Conservation (phyloP, 1,140 invertebrate genomes). For the Bombus affinis region DNA sequence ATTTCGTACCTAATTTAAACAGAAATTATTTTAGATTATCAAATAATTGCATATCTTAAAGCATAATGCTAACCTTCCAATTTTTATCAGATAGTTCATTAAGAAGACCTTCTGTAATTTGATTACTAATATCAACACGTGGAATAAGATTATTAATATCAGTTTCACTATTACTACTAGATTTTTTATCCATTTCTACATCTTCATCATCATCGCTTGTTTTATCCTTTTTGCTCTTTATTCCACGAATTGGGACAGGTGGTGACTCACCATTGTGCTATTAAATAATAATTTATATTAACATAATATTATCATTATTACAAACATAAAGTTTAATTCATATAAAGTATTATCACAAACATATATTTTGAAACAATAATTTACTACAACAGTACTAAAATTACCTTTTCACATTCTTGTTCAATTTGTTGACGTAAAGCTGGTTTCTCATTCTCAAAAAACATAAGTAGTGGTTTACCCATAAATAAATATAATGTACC, state of each 20-base stretch:
- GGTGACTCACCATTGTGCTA: conserved; percentile 86
- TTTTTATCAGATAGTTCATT: conserved; percentile 95
- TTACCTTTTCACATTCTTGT: conserved; percentile 92
- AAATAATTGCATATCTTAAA: conserved; percentile 8
- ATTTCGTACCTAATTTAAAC: conserved; percentile 86
- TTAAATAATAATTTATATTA: conserved; percentile 30
- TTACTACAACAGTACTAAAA: neutral
- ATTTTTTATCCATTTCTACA: conserved; percentile 83
- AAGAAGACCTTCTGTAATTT: conserved; percentile 91
- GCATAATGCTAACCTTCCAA: conserved; percentile 89
- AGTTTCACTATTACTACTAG: conserved; percentile 74
- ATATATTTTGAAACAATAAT: neutral
- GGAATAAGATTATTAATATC: conserved; percentile 88
- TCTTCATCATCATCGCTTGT: conserved; percentile 81
- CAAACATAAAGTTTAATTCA: neutral
- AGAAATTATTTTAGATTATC: neutral
- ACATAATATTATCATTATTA: conserved; percentile 2
- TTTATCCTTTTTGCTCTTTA: conserved; percentile 67
- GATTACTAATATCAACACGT: conserved; percentile 92
- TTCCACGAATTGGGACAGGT: conserved; percentile 87
- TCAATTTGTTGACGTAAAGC: conserved; percentile 93
- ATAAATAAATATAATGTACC: conserved; percentile 92
- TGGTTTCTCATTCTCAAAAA: conserved; percentile 94
- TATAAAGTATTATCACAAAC: neutral
- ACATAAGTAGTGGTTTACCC: conserved; percentile 88